Base-by-base conservation (phyloP, 2,888 invertebrate species). In the Caenorhabditis wallacei region DNA sequence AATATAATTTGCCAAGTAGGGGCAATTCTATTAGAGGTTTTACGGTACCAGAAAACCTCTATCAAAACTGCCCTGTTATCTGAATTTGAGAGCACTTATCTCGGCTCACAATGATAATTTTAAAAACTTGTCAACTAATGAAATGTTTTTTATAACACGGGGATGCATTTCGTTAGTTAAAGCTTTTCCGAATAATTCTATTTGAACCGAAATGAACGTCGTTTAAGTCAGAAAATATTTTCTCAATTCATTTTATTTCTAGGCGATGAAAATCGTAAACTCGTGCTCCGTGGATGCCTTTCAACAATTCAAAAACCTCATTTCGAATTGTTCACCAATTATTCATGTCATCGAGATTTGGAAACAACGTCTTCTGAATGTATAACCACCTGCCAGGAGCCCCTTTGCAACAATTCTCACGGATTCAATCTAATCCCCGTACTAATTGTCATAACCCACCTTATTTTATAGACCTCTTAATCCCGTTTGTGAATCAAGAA, bases 381-480 rank as follows among this genome's bases (percentile, higher is more conserved):
- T 59, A 30, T 76, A 5, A 61, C 61, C 76, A 76, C 59, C 76
- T 76, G 76, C 69, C 68, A 53, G 16, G 26, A 51, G 18, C 68
- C 59, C 7, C 69, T 76, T 35, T 76, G 76, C 57, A 76, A 76
- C 76, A 69, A 11, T 76, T 68, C 68, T 16, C 71, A 71, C 51
- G 71, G 51, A 24, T 51, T 20, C n/a, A 11, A 35, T 26, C 53
- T 53, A 37, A 66, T 66, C 53, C 53, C n/a, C 2, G 1, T 22
- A 10, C 35, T 64, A 51, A 51, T 66, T 53, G 3, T 35, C 5
- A 11, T 66, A 20, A 16, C 10, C 13, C 37, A 51, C 16, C 16
- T 37, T 20, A 22, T 37, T 24, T 53, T 37, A 20, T 66, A 37
- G 26, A 13, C 13, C 30, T 48, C 48, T 64, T 35, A 16, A 10